phyloP scores from a whole-genome alignment of 2,113 vertebrate species.

The Cacatua alba region DNA sequence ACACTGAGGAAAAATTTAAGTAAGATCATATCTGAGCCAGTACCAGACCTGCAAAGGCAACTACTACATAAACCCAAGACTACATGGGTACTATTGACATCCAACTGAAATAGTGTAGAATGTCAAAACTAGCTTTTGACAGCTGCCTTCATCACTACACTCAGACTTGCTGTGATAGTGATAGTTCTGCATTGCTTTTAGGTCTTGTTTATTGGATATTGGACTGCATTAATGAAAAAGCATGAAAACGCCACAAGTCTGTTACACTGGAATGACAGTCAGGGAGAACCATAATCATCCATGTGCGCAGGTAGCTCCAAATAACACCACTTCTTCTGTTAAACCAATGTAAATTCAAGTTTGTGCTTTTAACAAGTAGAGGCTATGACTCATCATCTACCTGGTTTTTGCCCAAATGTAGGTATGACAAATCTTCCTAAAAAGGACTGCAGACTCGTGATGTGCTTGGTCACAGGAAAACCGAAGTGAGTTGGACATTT shows the following conservation, averaged over 20 bases:
- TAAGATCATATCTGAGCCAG: background rate
- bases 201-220: background rate
- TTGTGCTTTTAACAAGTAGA: background rate
- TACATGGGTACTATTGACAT: background rate
- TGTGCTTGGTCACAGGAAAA: background rate
- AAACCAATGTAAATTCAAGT: background rate
- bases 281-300: background rate
- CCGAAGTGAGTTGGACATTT: background rate
- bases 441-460: background rate
- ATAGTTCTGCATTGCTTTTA: background rate
- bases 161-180: background rate
- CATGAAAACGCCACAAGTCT: background rate
- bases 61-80: background rate
- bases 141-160: background rate
- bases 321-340: background rate
- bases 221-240: background rate
- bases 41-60: background rate
- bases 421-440: background rate
- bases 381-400: background rate
- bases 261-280: background rate
- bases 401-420: background rate
- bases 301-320: background rate
- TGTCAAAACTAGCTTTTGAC: background rate
- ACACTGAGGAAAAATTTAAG: conserved; percentile 42
- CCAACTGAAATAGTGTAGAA: background rate